Evolutionary conservation across 2,113 vertebrate genomes (phyloP).

Genomic region (Entomyzon cyanotis): DNA sequence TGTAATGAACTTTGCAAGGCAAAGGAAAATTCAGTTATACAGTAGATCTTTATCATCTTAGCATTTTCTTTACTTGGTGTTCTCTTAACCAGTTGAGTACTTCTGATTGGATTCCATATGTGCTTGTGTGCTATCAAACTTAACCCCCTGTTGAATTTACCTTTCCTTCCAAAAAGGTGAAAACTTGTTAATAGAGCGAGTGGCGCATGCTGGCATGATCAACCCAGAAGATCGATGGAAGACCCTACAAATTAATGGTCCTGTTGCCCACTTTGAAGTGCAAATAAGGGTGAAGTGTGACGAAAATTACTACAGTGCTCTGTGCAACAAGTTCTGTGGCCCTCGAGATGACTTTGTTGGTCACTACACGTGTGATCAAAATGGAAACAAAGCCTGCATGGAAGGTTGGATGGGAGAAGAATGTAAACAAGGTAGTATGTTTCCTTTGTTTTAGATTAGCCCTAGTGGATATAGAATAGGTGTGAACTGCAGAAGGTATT

Average conservation of each 20-base stretch:
- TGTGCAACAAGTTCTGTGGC: conserved; percentile 93
- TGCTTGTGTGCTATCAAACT: neutral
- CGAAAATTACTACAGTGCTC: conserved; percentile 88
- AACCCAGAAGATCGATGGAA: conserved; percentile 90
- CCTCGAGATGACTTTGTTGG: conserved; percentile 92
- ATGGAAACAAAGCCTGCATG: conserved; percentile 90
- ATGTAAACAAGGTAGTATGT: conserved; percentile 84
- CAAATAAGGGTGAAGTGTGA: conserved; percentile 89
- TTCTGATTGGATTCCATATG: neutral
- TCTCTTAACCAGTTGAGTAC: neutral
- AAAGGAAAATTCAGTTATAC: conserved; percentile 67
- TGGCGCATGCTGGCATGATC: conserved; percentile 87
- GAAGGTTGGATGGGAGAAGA: conserved; percentile 91
- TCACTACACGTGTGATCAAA: conserved; percentile 89
- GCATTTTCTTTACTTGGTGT: conserved; percentile 7
- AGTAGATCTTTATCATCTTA: conserved; percentile 33
- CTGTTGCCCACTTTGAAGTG: conserved; percentile 81
- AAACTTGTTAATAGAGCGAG: conserved; percentile 85
- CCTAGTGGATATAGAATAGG: neutral
- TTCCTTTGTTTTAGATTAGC: neutral
- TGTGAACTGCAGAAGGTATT: neutral
- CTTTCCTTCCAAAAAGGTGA: conserved; percentile 72
- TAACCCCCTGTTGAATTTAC: neutral
- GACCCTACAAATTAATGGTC: conserved; percentile 78
- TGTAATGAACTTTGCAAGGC: conserved; percentile 65